These are phyloP conservation scores for Ornithorhynchus anatinus DNA, from an alignment of 2,113 vertebrate genomes.

Conservation along the genomic window DNA sequence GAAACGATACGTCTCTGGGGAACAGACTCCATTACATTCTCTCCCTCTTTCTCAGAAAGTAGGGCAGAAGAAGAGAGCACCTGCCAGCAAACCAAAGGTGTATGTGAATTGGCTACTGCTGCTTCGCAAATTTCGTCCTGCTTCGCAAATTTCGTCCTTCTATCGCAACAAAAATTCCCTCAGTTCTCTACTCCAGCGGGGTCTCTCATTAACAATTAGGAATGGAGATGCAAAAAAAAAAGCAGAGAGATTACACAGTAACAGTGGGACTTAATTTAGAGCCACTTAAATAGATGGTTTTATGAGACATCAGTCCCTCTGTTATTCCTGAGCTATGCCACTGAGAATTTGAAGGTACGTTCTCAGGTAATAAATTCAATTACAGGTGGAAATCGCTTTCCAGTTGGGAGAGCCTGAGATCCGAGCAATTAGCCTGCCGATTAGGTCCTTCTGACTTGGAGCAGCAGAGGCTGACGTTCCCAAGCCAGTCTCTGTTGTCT, in stretches of 20 bases:
- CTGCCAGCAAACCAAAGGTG: neutral
- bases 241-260: constrained; percentile 25
- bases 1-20: too few relatives aligned
- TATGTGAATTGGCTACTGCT: neutral
- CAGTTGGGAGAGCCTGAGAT: constrained; percentile 18
- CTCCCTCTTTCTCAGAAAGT: too few relatives aligned
- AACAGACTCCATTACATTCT: too few relatives aligned
- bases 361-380: constrained; percentile 10
- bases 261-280: constrained; percentile 31
- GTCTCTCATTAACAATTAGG: constrained; percentile 7
- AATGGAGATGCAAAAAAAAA: constrained; percentile 20
- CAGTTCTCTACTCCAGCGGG: neutral
- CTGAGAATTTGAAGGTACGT: constrained; percentile 7
- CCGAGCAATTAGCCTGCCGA: constrained; percentile 16
- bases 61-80: neutral
- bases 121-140: neutral
- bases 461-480: neutral
- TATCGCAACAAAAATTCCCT: constrained; percentile 6
- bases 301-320: constrained; percentile 25
- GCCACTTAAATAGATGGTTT: constrained; percentile 23
- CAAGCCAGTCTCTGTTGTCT: neutral
- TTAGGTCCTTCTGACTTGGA: neutral
- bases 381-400: constrained; percentile 23
- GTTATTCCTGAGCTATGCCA: constrained; percentile 4
- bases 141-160: neutral